Evolutionary conservation across 53 echinoderm and acorn worm species (phyloP).

Genomic region (Stichopus horrens): DNA sequence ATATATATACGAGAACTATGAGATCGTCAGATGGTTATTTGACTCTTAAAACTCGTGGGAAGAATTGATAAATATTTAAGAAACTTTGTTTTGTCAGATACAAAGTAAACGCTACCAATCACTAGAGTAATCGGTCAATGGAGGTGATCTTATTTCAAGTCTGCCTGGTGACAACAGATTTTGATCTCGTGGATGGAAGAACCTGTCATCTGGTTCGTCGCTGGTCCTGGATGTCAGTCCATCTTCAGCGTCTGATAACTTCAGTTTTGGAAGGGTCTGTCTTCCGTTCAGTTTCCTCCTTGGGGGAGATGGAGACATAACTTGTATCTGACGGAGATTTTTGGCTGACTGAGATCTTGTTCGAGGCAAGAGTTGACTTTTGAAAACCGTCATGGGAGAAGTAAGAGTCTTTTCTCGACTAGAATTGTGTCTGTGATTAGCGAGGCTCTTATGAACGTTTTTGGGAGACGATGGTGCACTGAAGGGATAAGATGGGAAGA

Average conservation of each 20-base stretch:
- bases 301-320: background rate
- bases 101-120: slow-evolving; percentile 1
- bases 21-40: no score
- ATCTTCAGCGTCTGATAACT: slow-evolving; percentile 14
- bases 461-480: slow-evolving; percentile 27
- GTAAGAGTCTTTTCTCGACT: background rate
- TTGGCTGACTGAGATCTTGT: slow-evolving; percentile 13
- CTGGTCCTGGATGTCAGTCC: background rate
- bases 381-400: background rate
- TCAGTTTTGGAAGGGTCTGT: slow-evolving; percentile 23
- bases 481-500: slow-evolving; percentile 7
- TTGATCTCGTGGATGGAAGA: slow-evolving; percentile 7
- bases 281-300: slow-evolving; percentile 5
- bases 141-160: slow-evolving; percentile 31
- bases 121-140: slow-evolving; percentile 26
- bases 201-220: background rate
- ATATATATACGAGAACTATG: no score
- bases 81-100: no score
- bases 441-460: slow-evolving; percentile 16
- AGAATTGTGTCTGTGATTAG: background rate
- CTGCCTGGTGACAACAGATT: slow-evolving; percentile 17
- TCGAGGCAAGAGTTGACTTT: slow-evolving; percentile 19
- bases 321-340: slow-evolving; percentile 19
- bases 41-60: no score
- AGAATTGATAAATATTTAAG: no score